phyloP scores from a whole-genome alignment of 2,888 invertebrate genomes.

The Copidosoma aretas region DNA sequence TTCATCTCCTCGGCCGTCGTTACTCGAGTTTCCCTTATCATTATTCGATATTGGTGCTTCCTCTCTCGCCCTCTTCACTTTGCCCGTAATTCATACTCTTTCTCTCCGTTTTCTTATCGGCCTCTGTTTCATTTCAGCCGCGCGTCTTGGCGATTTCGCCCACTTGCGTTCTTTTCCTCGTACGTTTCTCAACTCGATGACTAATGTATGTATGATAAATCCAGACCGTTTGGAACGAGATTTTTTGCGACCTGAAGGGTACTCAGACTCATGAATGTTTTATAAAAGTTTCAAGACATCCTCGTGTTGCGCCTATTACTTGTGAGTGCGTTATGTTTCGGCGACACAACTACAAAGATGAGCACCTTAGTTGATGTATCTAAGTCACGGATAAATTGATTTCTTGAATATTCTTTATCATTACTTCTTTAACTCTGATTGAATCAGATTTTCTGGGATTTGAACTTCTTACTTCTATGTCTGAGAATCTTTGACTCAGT shows the following conservation, averaged over 20 bases:
- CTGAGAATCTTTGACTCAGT: too few relatives aligned
- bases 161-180: not conserved
- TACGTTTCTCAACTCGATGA: not conserved
- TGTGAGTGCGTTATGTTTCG: too few relatives aligned
- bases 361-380: too few relatives aligned
- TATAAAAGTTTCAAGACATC: too few relatives aligned
- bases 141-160: not conserved
- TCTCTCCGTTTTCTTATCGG: not conserved
- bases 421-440: too few relatives aligned
- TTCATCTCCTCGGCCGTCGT: not conserved
- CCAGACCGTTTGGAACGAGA: not conserved
- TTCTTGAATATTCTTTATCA: too few relatives aligned
- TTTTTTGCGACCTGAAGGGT: not conserved
- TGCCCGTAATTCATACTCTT: not conserved
- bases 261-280: too few relatives aligned
- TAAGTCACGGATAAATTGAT: too few relatives aligned
- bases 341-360: too few relatives aligned
- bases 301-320: too few relatives aligned
- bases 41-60: not conserved
- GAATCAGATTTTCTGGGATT: too few relatives aligned
- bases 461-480: too few relatives aligned
- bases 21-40: not conserved
- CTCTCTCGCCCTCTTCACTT: not conserved
- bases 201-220: not conserved
- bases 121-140: not conserved